These are phyloP conservation scores for Rhyacophila evoluta DNA, from an alignment of 2,888 invertebrate species.

Conservation along the genomic window DNA sequence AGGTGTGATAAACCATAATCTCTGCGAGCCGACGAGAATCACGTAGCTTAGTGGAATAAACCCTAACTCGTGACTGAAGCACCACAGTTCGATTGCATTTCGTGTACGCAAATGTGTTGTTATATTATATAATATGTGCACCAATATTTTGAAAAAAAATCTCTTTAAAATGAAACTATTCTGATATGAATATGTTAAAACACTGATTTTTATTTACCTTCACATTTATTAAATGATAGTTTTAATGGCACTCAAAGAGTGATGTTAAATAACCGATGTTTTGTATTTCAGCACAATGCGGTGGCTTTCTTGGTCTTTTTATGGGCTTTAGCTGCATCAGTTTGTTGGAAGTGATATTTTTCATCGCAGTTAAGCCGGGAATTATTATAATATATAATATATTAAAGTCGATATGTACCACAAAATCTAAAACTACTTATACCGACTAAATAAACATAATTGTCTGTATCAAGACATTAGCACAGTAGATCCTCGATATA, in stretches of 20 bases:
- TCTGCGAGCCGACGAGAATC: neutral
- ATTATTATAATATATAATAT: neutral
- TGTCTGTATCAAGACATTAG: too few species aligned
- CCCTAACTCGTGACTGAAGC: neutral
- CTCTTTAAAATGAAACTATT: too few species aligned
- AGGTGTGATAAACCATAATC: neutral
- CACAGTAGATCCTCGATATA: too few species aligned
- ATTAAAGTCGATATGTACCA: neutral
- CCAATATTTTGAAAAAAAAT: too few species aligned
- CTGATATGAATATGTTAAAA: too few species aligned
- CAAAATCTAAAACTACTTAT: neutral
- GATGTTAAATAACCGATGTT: too few species aligned
- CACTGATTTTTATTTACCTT: too few species aligned
- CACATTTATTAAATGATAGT: too few species aligned
- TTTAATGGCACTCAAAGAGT: too few species aligned
- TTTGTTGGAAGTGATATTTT: slow-evolving; percentile 65
- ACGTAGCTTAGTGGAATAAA: slow-evolving; percentile 8
- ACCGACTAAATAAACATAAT: neutral
- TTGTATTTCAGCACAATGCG: slow-evolving; percentile 62
- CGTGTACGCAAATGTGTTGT: too few species aligned
- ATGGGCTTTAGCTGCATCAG: slow-evolving; percentile 69
- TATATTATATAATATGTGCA: too few species aligned
- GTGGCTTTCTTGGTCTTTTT: slow-evolving; percentile 67
- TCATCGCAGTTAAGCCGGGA: slow-evolving; percentile 62
- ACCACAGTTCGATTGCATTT: neutral